phyloP scores from a whole-genome alignment of 2,797 vertebrate species.

The Dermochelys coriacea region DNA sequence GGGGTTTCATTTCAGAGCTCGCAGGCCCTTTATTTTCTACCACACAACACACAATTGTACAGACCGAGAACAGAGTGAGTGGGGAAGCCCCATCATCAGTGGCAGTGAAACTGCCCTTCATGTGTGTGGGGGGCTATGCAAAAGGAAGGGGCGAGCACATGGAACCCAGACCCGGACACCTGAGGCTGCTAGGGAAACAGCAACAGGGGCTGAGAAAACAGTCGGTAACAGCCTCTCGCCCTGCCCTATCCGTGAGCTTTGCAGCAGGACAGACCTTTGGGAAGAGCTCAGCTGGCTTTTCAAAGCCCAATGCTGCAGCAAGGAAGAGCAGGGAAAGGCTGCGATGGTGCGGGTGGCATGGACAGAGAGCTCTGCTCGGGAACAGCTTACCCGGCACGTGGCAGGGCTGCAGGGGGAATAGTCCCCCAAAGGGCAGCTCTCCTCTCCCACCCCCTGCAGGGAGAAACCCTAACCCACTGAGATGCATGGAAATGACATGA shows the following conservation, averaged over 20 bases:
- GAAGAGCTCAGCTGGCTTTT: neutral
- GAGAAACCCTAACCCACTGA: neutral
- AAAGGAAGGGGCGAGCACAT: neutral
- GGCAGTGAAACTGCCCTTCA: constrained; percentile 53
- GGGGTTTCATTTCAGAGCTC: neutral
- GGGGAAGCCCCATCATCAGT: constrained; percentile 18
- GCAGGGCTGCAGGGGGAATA: neutral
- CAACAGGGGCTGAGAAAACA: neutral
- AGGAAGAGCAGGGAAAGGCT: neutral
- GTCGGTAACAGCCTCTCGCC: neutral
- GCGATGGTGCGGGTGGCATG: too few relatives aligned
- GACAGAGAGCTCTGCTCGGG: neutral
- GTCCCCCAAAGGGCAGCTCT: neutral
- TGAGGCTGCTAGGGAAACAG: neutral
- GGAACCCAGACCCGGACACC: neutral
- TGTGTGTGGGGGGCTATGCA: constrained; percentile 34
- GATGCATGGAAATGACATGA: neutral
- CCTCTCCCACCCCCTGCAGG: neutral
- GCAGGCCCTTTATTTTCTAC: constrained; percentile 50
- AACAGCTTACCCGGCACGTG: neutral
- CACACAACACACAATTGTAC: constrained; percentile 7
- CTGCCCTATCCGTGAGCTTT: neutral
- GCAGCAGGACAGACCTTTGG: too few relatives aligned
- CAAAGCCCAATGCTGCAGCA: fast-evolving
- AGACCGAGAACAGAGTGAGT: neutral